phyloP scores from a whole-genome alignment of 2,888 invertebrate species.

The Aphodius sticticus region DNA sequence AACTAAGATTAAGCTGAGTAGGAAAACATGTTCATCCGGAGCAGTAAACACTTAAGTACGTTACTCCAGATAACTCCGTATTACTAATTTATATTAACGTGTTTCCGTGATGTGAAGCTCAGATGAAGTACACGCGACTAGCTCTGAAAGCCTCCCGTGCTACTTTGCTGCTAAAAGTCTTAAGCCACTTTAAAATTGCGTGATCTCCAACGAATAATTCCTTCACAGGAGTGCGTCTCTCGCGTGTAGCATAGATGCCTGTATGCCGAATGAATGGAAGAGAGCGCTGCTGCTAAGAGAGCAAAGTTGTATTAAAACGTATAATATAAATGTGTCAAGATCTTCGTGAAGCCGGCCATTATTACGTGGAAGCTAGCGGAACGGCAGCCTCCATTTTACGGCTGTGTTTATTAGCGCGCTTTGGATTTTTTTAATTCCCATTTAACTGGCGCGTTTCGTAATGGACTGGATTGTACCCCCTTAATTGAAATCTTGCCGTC shows the following conservation, averaged over 20 bases:
- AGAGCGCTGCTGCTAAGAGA: neutral
- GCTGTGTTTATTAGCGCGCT: neutral
- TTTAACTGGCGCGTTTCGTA: constrained; percentile 20
- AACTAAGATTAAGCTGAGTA: neutral
- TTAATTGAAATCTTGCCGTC: constrained; percentile 23
- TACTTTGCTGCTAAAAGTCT: neutral
- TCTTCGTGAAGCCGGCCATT: neutral
- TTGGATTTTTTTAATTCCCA: neutral
- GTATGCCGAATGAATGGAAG: neutral
- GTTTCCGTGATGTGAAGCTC: neutral
- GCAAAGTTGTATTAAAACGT: neutral
- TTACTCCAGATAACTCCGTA: neutral
- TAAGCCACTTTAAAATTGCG: neutral
- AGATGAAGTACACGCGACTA: neutral
- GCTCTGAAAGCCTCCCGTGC: neutral
- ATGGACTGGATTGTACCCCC: constrained; percentile 25
- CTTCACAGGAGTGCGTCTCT: neutral
- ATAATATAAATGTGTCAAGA: constrained; percentile 4
- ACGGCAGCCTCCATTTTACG: neutral
- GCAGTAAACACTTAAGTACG: neutral
- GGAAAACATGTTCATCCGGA: neutral
- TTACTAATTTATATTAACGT: neutral
- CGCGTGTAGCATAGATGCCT: neutral
- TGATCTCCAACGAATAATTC: constrained; percentile 4
- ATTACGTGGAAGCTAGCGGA: neutral